Evolutionary conservation across 2,797 vertebrate genomes (phyloP), one percentile per base, ranked within the genome.

Genomic region (Falco columbarius): DNA sequence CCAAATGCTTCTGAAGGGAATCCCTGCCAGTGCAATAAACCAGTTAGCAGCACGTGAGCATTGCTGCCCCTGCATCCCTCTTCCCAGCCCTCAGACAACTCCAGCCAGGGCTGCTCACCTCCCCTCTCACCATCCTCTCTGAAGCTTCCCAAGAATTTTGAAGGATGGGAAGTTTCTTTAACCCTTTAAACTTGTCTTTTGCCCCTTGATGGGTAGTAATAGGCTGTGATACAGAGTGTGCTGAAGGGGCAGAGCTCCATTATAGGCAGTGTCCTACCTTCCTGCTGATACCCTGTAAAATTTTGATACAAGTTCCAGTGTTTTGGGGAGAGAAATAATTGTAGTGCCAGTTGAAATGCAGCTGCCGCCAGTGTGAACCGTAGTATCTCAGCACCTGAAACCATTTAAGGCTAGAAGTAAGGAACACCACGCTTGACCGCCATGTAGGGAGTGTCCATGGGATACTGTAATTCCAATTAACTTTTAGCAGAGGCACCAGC

Each of bases 1-100:
- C 89, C 40, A 47, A 96, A 94, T 84, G 89, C 90, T 96, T 95
- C 91, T 72, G 91, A 92, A 96, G 93, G 80, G 81, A 93, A 92
- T 94, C 77, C 82, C 90, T 90, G 89, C 86, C 90, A 95, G 94
- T 32, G 12, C 88, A 96, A 92, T 88, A 92, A 97, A 95, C 89
- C 83, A 95, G 80, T 96, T 96, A 96, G 93, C 75, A 44, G 91
- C 54, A 30, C 1, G 23, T 54, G 65, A 68, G 62, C 59, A 29
- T 44, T 3, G 2, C 68, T 3, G 12, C 76, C 42, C 18, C 9
- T 0, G 0, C 40, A 26, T 81, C 67, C 59, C 32, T 42, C 56
- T 82, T 87, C 66, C 66, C 71, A 89, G 0, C 54, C 36, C 12
- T 44, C 5, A 22, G 44, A 49, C 62, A 16, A 4, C 54, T 58